These are phyloP conservation scores for Cephus cinctus DNA, from an alignment of 1,140 invertebrate species.

Conservation along the genomic window DNA sequence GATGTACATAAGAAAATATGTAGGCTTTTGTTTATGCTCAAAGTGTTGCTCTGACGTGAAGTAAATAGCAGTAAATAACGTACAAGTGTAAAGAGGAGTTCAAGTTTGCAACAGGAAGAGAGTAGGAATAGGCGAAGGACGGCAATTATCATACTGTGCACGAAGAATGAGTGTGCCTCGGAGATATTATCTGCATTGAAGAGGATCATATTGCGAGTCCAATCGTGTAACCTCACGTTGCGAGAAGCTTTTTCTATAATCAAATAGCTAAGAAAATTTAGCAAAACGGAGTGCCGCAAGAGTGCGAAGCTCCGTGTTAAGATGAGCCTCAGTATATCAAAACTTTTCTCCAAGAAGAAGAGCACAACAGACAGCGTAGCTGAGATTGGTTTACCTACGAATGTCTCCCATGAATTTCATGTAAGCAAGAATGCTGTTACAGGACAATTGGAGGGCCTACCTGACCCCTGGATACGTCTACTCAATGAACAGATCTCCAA, in stretches of 20 bases:
- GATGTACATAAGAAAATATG: too few relatives aligned
- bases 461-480: constrained; percentile 74
- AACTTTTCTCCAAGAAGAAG: constrained; percentile 50
- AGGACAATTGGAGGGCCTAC: constrained; percentile 76
- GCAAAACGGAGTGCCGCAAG: constrained; percentile 8
- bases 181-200: too few relatives aligned
- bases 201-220: too few relatives aligned
- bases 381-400: constrained; percentile 73
- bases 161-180: too few relatives aligned
- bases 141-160: too few relatives aligned
- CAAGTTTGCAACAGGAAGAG: too few relatives aligned
- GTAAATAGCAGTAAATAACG: too few relatives aligned
- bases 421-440: constrained; percentile 76
- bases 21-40: too few relatives aligned
- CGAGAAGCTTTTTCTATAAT: not conserved
- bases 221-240: too few relatives aligned
- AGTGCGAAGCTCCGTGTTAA: constrained; percentile 21
- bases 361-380: constrained; percentile 37
- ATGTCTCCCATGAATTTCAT: constrained; percentile 79
- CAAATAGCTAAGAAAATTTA: not conserved
- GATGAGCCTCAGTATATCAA: constrained; percentile 49
- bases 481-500: constrained; percentile 85
- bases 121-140: too few relatives aligned
- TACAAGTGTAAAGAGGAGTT: too few relatives aligned
- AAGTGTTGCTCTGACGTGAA: too few relatives aligned